phyloP scores from a whole-genome alignment of 2,888 invertebrate species.

The Cryptops parisi region DNA sequence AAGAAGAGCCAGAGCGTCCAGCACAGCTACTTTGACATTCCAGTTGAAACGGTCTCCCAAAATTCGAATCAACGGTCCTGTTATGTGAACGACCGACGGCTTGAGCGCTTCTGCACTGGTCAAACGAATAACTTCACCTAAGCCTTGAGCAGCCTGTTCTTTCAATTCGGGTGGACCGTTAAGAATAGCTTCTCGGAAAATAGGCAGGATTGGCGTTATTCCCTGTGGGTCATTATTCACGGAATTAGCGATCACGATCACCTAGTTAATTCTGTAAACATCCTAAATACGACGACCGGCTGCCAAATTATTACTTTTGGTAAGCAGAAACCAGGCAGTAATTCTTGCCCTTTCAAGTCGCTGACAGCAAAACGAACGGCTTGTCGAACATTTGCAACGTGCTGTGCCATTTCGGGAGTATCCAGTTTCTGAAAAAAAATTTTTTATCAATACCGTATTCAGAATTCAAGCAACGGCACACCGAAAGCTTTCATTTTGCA shows the following conservation, averaged over 20 bases:
- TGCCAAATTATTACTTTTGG: constrained; percentile 48
- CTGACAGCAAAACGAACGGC: constrained; percentile 81
- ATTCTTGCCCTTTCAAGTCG: constrained; percentile 59
- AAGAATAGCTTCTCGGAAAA: constrained; percentile 91
- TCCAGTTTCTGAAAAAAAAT: constrained; percentile 57
- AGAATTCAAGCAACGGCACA: no score
- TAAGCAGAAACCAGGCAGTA: constrained; percentile 83
- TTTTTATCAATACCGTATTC: no score
- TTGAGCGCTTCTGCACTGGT: constrained; percentile 79
- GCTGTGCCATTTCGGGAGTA: constrained; percentile 64
- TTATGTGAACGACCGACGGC: constrained; percentile 91
- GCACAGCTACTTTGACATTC: constrained; percentile 87
- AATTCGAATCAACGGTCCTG: constrained; percentile 94
- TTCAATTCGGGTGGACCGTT: constrained; percentile 92
- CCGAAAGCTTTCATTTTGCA: no score
- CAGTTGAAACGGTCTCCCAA: constrained; percentile 88
- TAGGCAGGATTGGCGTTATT: constrained; percentile 80
- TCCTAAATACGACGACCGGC: no score
- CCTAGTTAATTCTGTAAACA: no score
- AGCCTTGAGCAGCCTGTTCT: constrained; percentile 83
- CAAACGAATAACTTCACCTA: constrained; percentile 65
- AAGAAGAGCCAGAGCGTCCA: constrained; percentile 84
- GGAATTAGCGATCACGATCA: no score
- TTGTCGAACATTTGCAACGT: constrained; percentile 79
- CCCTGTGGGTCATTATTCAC: constrained; percentile 44